Percentiles rank a stretch among this genome's conserved stretches.
Conservation (phyloP, 2,888 invertebrate species). For the Pasiphila rectangulata region DNA sequence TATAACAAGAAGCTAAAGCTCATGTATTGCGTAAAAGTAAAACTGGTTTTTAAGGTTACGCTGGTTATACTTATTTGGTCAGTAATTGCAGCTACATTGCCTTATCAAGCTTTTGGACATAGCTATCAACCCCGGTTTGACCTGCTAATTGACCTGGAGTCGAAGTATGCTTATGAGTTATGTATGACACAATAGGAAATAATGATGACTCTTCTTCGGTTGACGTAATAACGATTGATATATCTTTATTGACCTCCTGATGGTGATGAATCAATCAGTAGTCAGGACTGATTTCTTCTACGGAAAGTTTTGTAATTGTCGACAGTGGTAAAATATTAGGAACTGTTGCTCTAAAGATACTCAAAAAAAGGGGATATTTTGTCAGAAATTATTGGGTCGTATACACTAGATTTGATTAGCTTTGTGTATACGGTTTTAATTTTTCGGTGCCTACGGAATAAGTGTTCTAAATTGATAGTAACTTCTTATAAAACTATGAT, state of each 20-base stretch:
- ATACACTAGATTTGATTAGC: no score
- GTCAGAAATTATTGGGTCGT: no score
- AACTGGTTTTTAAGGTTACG: constrained; percentile 38
- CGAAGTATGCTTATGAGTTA: constrained; percentile 44
- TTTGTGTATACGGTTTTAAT: no score
- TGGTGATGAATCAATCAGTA: no score
- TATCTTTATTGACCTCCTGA: constrained; percentile 23
- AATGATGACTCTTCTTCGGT: constrained; percentile 27
- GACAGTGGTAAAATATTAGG: no score
- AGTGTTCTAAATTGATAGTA: no score
- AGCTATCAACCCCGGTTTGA: constrained; percentile 57
- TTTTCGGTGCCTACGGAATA: no score
- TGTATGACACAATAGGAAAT: constrained; percentile 56
- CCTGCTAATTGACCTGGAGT: constrained; percentile 63
- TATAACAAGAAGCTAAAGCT: not conserved
- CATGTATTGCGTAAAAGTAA: constrained; percentile 5
- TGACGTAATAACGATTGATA: constrained; percentile 26
- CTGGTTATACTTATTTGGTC: constrained; percentile 20
- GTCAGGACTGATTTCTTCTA: no score
- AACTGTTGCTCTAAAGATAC: no score
- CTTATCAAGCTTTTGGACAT: constrained; percentile 37
- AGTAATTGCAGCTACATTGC: constrained; percentile 28
- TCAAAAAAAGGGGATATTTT: no score
- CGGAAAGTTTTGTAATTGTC: no score
- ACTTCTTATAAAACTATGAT: no score